Base-by-base conservation (phyloP, 2,888 invertebrate species). In the Drosophila falleni region DNA sequence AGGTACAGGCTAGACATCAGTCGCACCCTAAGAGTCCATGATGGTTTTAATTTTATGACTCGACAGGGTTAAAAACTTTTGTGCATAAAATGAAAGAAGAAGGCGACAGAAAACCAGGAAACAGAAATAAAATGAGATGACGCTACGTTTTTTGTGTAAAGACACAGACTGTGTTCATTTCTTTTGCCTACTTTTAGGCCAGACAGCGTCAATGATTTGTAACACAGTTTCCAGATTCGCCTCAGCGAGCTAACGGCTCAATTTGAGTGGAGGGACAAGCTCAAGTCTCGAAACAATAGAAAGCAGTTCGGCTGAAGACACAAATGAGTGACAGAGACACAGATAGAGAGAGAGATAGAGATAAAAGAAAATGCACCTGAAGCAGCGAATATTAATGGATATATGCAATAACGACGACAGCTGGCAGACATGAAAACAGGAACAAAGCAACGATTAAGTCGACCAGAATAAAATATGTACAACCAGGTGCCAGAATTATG, bases 21-120 rank as follows among this genome's bases (percentile, higher is more conserved):
- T 67, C 73, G 80, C 82, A 77, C 80, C 80, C 84, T 61, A 65
- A 75, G 78, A 74, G 74, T 53, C 62, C 56, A 65, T 74, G 74
- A 72, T 80, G 82, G 72, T 83, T 83, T 83, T 83, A 80, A 86
- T 89, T 84, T 87, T 87, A 88, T 88, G 83, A 75, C 76, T 83
- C 82, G 70, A 42, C 73, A 73, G 87, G 82, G 84, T 78, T 84
- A 77, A 72, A 80, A 87, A 83, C 70, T 83, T 84, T 72, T 81
- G 58, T 72, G 72, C 71, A 80, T 65, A 74, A 67, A 76, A 77
- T 46, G 42, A 63, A 53, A 53, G 56, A 72, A 66, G 47, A 73
- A 56, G 19, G 23, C 23, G 33, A 8, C 19, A 46, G 23, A 37
- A 44, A 16, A 3, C 39, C 19, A 46, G 23, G 26, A 44, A 16